Base-by-base conservation (phyloP, 2,888 invertebrate species). In the Tromatobia lineatoria region DNA sequence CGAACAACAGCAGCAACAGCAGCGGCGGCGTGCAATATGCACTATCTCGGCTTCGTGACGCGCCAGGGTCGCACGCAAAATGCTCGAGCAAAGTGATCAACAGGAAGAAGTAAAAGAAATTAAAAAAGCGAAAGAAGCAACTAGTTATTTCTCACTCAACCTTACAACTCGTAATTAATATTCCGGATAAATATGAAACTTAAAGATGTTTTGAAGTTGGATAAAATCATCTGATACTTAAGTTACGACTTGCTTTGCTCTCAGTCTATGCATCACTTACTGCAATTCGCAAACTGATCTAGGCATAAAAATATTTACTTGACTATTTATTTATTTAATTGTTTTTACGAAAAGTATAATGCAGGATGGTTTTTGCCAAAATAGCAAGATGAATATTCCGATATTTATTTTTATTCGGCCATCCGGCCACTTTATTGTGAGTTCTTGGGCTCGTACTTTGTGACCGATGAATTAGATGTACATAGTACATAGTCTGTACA, bases 1-100 rank as follows among this genome's bases (percentile, higher is more conserved):
- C 3, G 50, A 50, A 50, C 4, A 42, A 18, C 45, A 25, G 18
- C 18, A 38, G 69, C 47, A 70, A 18, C 54, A 70, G 18, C 42
- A 59, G 38, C 57, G 42, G 57, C 42, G 59, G 42, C 71, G 13
- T 25, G 61, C 47, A 61, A 18, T 29, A 50, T 50, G 61, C 74
- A 29, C 57, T 73, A 29, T 59, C 73, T 18, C 18, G 57, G 73
- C 47, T 73, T 73, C 71, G 71, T 25, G 34, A 42, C 10, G 42
- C 45, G 42, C 34, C 57, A 59, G 57, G 25, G 25, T 42, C 13
- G 25, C 59, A n/a, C 25, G 23, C 54, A 4, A 2, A 25, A 45
- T 6, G 25, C 45, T 71, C 71, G 45, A 45, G 42, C 42, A 29
- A 71, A 71, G 57, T 57, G 42, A 47, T 73, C 73, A 47, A 47